Percentiles rank a stretch among this genome's conserved stretches.
Conservation (phyloP, 2,888 invertebrate species). For the Germaria angustata region DNA sequence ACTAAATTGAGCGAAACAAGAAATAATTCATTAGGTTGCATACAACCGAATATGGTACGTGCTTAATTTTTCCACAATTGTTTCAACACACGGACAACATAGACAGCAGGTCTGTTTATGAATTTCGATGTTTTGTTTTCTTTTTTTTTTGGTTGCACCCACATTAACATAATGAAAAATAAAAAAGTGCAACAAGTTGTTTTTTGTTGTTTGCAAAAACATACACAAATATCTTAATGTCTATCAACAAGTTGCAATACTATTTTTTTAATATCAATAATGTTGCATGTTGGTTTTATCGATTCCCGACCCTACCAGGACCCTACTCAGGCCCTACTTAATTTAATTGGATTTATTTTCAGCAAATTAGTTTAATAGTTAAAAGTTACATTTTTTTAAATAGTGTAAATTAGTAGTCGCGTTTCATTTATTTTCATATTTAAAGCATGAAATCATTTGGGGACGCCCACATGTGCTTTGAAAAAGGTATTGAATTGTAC, state of each 20-base stretch:
- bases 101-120: not conserved
- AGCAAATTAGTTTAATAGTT: not conserved
- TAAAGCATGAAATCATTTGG: conserved; percentile 48
- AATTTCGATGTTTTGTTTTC: conserved; percentile 23
- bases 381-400: not conserved
- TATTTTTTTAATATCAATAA: conserved; percentile 45
- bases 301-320: not conserved
- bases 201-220: not conserved
- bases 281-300: not conserved
- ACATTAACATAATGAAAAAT: not conserved
- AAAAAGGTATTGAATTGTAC: not conserved
- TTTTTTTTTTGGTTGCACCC: not conserved
- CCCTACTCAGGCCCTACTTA: not conserved
- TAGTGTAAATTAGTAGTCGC: not conserved
- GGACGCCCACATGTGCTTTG: conserved; percentile 37
- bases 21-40: conserved; percentile 54
- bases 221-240: conserved; percentile 23
- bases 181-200: conserved; percentile 22
- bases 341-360: not conserved
- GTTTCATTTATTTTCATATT: not conserved
- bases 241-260: conserved; percentile 10
- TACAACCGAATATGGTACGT: conserved; percentile 51
- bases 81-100: conserved; percentile 8
- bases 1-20: conserved; percentile 14
- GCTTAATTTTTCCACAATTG: conserved; percentile 59